Conservation (phyloP, 2,113 vertebrate genomes). For the Reinhardtius hippoglossoides region DNA sequence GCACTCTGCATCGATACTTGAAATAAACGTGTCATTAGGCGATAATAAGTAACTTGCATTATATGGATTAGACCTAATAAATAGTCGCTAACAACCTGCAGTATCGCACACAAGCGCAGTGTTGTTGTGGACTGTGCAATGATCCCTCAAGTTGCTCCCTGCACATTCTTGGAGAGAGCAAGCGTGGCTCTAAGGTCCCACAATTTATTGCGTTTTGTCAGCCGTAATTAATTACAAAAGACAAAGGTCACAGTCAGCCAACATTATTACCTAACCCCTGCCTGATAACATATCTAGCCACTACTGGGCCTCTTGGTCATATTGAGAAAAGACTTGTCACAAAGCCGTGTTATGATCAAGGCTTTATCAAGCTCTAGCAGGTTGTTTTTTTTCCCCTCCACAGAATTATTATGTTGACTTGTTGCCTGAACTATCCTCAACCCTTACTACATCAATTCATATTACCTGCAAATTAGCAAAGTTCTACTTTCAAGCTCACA, state of each 20-base stretch:
- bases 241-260: constrained; percentile 73
- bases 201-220: constrained; percentile 72
- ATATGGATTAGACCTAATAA: constrained; percentile 21
- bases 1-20: constrained; percentile 58
- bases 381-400: not conserved
- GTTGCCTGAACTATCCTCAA: constrained; percentile 89
- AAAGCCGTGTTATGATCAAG: constrained; percentile 30
- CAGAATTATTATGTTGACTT: constrained; percentile 82
- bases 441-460: constrained; percentile 99
- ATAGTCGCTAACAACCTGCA: constrained; percentile 3
- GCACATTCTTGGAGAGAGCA: constrained; percentile 25
- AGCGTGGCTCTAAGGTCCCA: constrained; percentile 46
- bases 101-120: constrained; percentile 1
- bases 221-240: constrained; percentile 77
- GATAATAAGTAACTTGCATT: constrained; percentile 42
- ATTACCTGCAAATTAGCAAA: constrained; percentile 99
- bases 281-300: constrained; percentile 69
- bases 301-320: constrained; percentile 47
- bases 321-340: constrained; percentile 47
- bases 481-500: constrained; percentile 97
- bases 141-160: constrained; percentile 20
- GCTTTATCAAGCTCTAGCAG: constrained; percentile 33
- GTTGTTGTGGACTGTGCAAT: constrained; percentile 22
- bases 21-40: constrained; percentile 49
- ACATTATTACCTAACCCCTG: constrained; percentile 72